Base-by-base conservation (phyloP, 1,140 invertebrate genomes). In the Caenorhabditis remanei region DNA sequence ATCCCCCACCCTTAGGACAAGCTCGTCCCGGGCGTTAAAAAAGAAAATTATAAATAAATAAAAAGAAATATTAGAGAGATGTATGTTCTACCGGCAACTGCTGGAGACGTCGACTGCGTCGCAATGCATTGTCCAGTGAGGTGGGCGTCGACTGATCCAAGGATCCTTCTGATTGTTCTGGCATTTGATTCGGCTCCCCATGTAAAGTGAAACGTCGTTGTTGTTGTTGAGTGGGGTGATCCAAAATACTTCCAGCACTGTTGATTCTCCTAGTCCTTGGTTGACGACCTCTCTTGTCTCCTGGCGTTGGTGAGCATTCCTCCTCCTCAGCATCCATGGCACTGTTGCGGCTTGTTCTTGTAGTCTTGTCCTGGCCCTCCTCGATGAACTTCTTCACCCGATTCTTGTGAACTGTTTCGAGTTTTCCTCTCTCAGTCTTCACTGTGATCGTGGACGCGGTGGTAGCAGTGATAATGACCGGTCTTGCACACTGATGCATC, bases 361-460 rank as follows among this genome's bases (percentile, higher is more conserved):
- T n/a, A 58, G 1, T 6, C 11, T 58, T 58, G 13, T 58, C 55
- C 6, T 58, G 14, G 14, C 11, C 14, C n/a, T n/a, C n/a, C 55
- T 19, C 55, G 55, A 58, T 58, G 0, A 58, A 19, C 55, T 11
- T 58, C 55, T 58, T 58, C 6, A 58, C 19, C 6, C 55, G 11
- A n/a, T 58, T 58, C n/a, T 58, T 58, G 19, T 58, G 55, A 58
- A 58, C 55, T 19, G 55, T 58, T 58, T 58, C 55, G 55, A 58
- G n/a, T 19, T 58, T 58, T 58, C 55, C 55, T n/a, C 19, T 14
- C 0, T 7, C 55, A 7, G 55, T 58, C n/a, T n/a, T 14, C n/a
- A 58, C 55, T 6, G 55, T 58, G 55, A 58, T n/a, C 11, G 55
- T 58, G 14, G 55, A 19, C 0, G 55, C 14, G 13, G 55, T 58